Percentiles rank a stretch among this genome's conserved stretches.
These are phyloP conservation scores for Bilobella aurantiaca DNA, from an alignment of 1,140 invertebrate genomes.

Conservation along the genomic window DNA sequence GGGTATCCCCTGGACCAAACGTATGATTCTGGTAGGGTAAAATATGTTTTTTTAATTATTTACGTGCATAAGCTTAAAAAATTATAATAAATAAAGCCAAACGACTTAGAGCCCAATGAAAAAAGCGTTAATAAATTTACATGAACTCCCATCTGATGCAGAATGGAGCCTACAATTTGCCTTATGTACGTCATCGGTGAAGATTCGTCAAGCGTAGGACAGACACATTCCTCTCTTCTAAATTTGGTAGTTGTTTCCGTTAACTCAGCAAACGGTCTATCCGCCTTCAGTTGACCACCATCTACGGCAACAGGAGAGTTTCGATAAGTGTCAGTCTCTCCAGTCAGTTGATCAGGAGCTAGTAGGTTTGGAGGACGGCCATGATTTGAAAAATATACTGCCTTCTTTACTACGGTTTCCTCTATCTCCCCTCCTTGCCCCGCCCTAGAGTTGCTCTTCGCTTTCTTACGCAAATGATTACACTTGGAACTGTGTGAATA, in stretches of 20 bases:
- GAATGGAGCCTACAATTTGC: slow-evolving; percentile 24
- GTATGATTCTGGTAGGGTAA: slow-evolving; percentile 25
- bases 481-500: background rate
- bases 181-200: slow-evolving; percentile 13
- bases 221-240: background rate
- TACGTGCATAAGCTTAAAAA: background rate
- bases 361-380: background rate
- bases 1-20: slow-evolving; percentile 31
- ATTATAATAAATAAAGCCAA: background rate
- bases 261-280: background rate
- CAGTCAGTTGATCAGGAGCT: background rate
- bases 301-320: background rate
- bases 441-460: no score
- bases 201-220: background rate
- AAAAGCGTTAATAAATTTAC: slow-evolving; percentile 14
- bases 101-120: background rate
- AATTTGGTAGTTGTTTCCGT: slow-evolving; percentile 3
- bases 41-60: background rate
- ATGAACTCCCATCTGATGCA: slow-evolving; percentile 29
- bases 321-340: background rate
- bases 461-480: no score
- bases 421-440: background rate
- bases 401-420: background rate
- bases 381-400: background rate
- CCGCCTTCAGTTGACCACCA: background rate